Base-by-base conservation (phyloP, 2,113 vertebrate genomes). In the Toxostoma redivivum region DNA sequence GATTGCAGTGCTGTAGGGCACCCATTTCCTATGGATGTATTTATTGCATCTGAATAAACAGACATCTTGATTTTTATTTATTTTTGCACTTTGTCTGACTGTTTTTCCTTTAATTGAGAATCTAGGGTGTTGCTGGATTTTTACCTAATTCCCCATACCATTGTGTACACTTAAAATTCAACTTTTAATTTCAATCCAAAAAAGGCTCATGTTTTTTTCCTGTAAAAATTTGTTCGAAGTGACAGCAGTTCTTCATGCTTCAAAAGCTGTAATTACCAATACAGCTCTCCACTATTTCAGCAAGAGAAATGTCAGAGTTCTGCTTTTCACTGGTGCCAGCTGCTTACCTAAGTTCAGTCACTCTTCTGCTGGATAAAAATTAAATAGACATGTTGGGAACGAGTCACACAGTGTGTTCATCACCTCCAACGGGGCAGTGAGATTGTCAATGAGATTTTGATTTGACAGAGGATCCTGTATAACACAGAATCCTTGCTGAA, bases 11-110 rank as follows among this genome's bases (percentile, higher is more conserved):
- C 51, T 12, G 8, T 3, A 24, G 37, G 3, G 21, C 20, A 16
- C 21, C 35, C 14, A 53, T 78, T 53, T 86, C 19, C 17, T 48
- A 0, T 23, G 10, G 16, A 19, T 37, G 1, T 28, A 10, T 28
- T n/a, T 0, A 0, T 45, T 74, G 8, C 14, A 22, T 5, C 25
- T 70, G 65, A 53, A 56, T 62, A 40, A 37, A 37, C 0, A 74
- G 11, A 11, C 5, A 30, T 10, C 18, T 73, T 69, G 7, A 14
- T 48, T 53, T 50, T 40, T 65, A n/a, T 42, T n/a, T n/a, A 9
- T 19, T 31, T 25, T 16, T 21, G 19, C 16, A 3, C 53, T 79
- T 86, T 40, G 0, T 45, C 47, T 38, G 44, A 31, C 30, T 53
- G 5, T 8, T 88, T 82, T 66, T 70, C 11, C 38, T 83, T 60